Evolutionary conservation across 2,797 vertebrate genomes (phyloP), one percentile per base, ranked within the genome.

Genomic region (Melanogrammus aeglefinus): DNA sequence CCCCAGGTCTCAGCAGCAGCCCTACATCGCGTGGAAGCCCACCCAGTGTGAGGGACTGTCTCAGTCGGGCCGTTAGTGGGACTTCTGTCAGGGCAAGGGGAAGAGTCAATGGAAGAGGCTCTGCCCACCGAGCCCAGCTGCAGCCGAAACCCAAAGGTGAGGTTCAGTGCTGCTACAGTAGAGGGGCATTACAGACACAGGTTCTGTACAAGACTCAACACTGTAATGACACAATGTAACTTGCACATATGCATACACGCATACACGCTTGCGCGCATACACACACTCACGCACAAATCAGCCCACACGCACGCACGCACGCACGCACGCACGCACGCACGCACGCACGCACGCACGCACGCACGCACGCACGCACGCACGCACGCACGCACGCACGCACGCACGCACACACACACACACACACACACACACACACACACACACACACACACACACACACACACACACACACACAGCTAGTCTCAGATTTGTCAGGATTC

Each of bases 81-180:
- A 44, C 81, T 1, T 71, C 76, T 21, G 38, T 81, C 76, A 90
- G 41, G 87, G 88, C 81, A 83, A 85, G 80, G 81, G 75, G 41
- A 75, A 78, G 87, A 70, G 84, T 94, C 92, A 93, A 94, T 95
- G 94, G 94, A 92, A 94, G 87, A 92, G 79, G 82, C 78, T 76
- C 85, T 27, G 80, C 82, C 82, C 75, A 77, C 79, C 89, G 87
- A 83, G 71, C 81, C 7, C 38, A 44, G 73, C 87, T 85, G 74
- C 85, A 70, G 76, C 84, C 86, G 71, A 95, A 94, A 93, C 94
- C 94, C 76, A 77, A 92, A 93, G 93, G 94, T 95, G 63, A 85
- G 33, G 8, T 12, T 12, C 72, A 73, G 16, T 39, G 21, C 21
- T 12, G 14, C n/a, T 14, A 4, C 66, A 70, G n/a, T 10, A 3